phyloP scores from a whole-genome alignment of 2,888 invertebrate species.

The Argyra leucocephala region DNA sequence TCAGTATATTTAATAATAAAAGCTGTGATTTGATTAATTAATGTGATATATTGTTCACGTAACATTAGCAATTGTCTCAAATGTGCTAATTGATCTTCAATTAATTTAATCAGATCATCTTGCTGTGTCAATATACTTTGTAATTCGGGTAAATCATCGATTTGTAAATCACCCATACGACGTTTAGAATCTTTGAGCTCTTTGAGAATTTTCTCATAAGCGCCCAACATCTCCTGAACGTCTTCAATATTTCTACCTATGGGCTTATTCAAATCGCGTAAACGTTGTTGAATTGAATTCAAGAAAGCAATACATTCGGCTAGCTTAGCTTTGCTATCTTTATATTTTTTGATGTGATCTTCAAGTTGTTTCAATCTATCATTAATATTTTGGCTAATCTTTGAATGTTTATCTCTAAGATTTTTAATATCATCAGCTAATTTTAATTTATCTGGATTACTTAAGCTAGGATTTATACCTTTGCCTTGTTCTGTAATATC shows the following conservation, averaged over 20 bases:
- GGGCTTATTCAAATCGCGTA: conserved; percentile 74
- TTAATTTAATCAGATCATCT: conserved; percentile 73
- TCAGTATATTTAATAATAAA: conserved; percentile 81
- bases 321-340: conserved; percentile 68
- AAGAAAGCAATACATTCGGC: conserved; percentile 72
- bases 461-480: conserved; percentile 66
- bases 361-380: conserved; percentile 65
- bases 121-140: conserved; percentile 70
- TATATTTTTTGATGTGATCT: conserved; percentile 70
- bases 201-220: conserved; percentile 67
- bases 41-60: conserved; percentile 78
- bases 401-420: conserved; percentile 66
- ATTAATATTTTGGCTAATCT: conserved; percentile 63
- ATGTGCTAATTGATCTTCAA: conserved; percentile 77
- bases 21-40: conserved; percentile 77
- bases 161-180: conserved; percentile 67
- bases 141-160: conserved; percentile 66
- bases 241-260: conserved; percentile 82
- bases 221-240: conserved; percentile 69
- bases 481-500: conserved; percentile 72
- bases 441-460: conserved; percentile 75
- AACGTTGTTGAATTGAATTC: conserved; percentile 69
- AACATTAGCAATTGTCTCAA: conserved; percentile 67
- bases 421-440: conserved; percentile 71
- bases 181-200: conserved; percentile 69